phyloP scores from a whole-genome alignment of 2,888 invertebrate species.

The Chymomyza fuscimana region DNA sequence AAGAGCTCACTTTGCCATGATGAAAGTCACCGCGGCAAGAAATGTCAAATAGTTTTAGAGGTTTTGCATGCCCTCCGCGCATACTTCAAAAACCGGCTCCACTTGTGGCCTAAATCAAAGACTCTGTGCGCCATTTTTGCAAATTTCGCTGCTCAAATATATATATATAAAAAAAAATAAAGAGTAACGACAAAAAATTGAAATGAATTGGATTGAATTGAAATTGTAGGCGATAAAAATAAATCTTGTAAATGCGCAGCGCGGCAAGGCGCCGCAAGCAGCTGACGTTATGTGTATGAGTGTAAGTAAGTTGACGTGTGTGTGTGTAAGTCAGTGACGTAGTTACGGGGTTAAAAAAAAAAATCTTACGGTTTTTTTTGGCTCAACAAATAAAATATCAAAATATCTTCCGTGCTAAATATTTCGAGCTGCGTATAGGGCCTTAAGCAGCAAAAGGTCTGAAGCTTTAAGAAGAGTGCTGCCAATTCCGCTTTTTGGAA shows the following conservation, averaged over 20 bases:
- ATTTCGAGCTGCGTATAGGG: no score
- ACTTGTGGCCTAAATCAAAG: conserved; percentile 3
- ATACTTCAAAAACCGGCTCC: neutral
- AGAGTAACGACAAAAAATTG: conserved; percentile 12
- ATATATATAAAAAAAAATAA: neutral
- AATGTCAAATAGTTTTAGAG: conserved; percentile 4
- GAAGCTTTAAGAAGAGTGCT: no score
- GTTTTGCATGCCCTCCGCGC: neutral
- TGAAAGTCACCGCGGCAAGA: conserved; percentile 12
- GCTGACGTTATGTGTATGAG: conserved; percentile 47
- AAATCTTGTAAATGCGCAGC: conserved; percentile 74
- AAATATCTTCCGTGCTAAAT: no score
- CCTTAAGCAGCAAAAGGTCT: no score
- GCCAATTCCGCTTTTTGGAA: no score
- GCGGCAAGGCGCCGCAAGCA: conserved; percentile 56
- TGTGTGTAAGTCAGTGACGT: neutral
- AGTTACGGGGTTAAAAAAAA: no score
- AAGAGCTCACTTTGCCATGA: conserved; percentile 14
- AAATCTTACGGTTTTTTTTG: no score
- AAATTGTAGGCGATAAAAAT: conserved; percentile 78
- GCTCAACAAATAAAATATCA: no score
- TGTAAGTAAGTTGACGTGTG: neutral
- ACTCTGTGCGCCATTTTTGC: neutral
- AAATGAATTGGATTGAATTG: conserved; percentile 75
- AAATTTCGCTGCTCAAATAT: conserved; percentile 5